phyloP scores from a whole-genome alignment of 2,888 invertebrate species.

The Mamestra brassicae region DNA sequence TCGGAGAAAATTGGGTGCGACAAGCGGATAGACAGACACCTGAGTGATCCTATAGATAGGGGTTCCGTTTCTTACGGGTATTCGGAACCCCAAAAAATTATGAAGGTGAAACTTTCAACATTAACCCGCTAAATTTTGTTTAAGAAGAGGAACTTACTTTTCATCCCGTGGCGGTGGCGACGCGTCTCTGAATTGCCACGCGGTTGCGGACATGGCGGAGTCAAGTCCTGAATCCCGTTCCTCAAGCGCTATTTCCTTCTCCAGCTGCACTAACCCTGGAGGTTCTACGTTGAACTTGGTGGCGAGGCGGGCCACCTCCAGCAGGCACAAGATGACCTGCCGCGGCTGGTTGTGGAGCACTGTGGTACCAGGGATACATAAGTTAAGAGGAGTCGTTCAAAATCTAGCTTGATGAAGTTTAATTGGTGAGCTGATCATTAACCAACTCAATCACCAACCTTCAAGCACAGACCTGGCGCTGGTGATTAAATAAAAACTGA shows the following conservation, averaged over 20 bases:
- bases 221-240: conserved; percentile 93
- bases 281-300: conserved; percentile 95
- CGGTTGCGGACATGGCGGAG: conserved; percentile 91
- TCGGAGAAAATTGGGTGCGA: too few relatives aligned
- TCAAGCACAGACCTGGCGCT: background rate
- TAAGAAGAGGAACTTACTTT: conserved; percentile 67
- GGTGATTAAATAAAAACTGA: background rate
- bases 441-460: background rate
- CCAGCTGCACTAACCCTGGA: conserved; percentile 95
- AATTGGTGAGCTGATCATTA: background rate
- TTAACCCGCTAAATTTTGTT: background rate
- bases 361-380: conserved; percentile 60
- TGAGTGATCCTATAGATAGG: too few relatives aligned
- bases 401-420: background rate
- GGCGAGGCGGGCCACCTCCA: conserved; percentile 96
- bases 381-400: background rate
- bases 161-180: conserved; percentile 77
- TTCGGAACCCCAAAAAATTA: too few relatives aligned
- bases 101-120: too few relatives aligned
- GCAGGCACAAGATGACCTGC: conserved; percentile 95
- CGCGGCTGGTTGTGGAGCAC: conserved; percentile 96
- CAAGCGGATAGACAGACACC: too few relatives aligned
- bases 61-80: too few relatives aligned
- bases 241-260: conserved; percentile 96
- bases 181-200: conserved; percentile 93